These are phyloP conservation scores for Maccullochella peelii DNA, from an alignment of 2,113 vertebrate species.

Conservation along the genomic window DNA sequence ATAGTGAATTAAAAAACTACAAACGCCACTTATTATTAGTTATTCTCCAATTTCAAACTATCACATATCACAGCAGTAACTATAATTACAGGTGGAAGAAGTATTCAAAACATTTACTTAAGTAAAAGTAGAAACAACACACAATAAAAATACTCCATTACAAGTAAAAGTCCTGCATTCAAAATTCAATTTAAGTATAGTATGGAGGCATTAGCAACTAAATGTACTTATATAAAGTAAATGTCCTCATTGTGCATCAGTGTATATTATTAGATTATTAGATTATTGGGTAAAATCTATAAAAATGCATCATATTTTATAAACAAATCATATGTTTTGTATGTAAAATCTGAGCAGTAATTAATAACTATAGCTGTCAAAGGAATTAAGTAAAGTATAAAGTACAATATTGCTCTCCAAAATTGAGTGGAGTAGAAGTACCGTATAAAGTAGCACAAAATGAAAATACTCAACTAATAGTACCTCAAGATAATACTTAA, in stretches of 20 bases:
- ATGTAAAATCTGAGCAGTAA: background rate
- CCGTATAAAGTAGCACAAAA: background rate
- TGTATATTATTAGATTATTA: background rate
- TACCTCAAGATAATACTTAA: background rate
- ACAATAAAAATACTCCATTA: background rate
- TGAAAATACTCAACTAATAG: background rate
- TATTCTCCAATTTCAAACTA: background rate
- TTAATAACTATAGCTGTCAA: background rate
- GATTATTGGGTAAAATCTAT: background rate
- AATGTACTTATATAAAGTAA: background rate
- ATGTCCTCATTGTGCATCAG: background rate
- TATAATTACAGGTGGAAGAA: background rate
- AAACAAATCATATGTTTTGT: background rate
- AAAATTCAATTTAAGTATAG: background rate
- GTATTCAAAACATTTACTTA: background rate
- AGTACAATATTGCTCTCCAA: no score
- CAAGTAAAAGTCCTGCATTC: background rate
- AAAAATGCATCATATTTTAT: background rate
- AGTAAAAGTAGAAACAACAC: background rate
- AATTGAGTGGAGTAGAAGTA: background rate
- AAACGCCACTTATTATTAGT: background rate
- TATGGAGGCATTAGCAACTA: background rate
- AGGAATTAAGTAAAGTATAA: background rate
- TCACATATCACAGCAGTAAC: background rate
- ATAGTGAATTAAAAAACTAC: background rate